phyloP scores from a whole-genome alignment of 2,113 vertebrate species.

The Urocitellus parryii region DNA sequence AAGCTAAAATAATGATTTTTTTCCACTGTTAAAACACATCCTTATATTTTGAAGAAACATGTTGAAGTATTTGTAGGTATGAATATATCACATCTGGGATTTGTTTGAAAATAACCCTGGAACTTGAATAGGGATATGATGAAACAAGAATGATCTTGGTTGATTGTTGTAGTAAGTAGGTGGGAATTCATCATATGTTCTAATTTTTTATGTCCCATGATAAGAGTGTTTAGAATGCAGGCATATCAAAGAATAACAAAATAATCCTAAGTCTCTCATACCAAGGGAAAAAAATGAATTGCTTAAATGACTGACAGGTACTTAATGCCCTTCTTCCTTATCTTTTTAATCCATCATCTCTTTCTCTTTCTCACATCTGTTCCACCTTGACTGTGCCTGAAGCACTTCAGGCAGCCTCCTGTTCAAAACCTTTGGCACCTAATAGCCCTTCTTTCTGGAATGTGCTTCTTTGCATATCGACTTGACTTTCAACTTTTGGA shows the following conservation, averaged over 20 bases:
- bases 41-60: not conserved
- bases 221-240: not conserved
- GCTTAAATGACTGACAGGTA: not conserved
- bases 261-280: not conserved
- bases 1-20: not conserved
- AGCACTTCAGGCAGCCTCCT: not conserved
- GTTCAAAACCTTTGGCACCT: not conserved
- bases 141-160: not conserved
- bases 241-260: not conserved
- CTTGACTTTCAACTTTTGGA: not conserved
- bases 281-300: not conserved
- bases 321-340: not conserved
- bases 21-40: not conserved
- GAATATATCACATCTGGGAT: not conserved
- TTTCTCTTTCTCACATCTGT: not conserved
- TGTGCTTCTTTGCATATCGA: not conserved
- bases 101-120: constrained; percentile 5
- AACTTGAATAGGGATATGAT: not conserved
- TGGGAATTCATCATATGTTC: not conserved
- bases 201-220: not conserved
- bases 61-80: not conserved
- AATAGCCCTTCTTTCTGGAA: not conserved
- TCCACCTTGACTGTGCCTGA: no score
- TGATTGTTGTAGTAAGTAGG: not conserved
- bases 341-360: no score